A percentile compares a stretch with the other conserved stretches of the same genome.
These are phyloP conservation scores for Thecophora atra DNA, from an alignment of 2,888 invertebrate genomes.

Conservation along the genomic window DNA sequence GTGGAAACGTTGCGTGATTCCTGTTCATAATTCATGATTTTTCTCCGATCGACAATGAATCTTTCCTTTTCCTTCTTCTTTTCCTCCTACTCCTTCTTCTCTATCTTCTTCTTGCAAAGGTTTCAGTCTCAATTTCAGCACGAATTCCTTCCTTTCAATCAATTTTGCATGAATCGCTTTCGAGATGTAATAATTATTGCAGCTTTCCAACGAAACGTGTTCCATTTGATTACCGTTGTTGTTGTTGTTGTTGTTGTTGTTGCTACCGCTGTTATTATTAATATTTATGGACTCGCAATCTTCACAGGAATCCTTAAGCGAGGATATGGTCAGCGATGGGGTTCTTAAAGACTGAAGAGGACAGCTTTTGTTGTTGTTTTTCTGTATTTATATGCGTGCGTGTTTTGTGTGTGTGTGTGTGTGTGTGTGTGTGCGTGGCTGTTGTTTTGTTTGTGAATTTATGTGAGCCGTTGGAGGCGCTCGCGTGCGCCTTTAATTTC, in stretches of 20 bases:
- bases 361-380: not conserved
- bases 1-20: constrained; percentile 54
- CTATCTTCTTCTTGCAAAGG: too few species aligned
- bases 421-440: constrained; percentile 10
- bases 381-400: not conserved
- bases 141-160: constrained; percentile 38
- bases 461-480: constrained; percentile 38
- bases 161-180: constrained; percentile 35
- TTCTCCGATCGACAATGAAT: not conserved
- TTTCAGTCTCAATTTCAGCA: not conserved
- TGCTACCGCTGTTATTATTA: constrained; percentile 43
- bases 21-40: constrained; percentile 56
- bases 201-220: constrained; percentile 16
- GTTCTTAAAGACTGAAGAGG: not conserved
- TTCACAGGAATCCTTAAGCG: constrained; percentile 59
- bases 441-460: not conserved
- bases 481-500: constrained; percentile 60
- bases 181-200: constrained; percentile 35
- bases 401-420: too few species aligned
- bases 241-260: constrained; percentile 9
- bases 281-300: constrained; percentile 61
- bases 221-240: not conserved
- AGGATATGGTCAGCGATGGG: constrained; percentile 15
- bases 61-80: not conserved
- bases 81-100: too few species aligned